phyloP scores from a whole-genome alignment of 2,797 vertebrate species.

The Meriones psammophilus region DNA sequence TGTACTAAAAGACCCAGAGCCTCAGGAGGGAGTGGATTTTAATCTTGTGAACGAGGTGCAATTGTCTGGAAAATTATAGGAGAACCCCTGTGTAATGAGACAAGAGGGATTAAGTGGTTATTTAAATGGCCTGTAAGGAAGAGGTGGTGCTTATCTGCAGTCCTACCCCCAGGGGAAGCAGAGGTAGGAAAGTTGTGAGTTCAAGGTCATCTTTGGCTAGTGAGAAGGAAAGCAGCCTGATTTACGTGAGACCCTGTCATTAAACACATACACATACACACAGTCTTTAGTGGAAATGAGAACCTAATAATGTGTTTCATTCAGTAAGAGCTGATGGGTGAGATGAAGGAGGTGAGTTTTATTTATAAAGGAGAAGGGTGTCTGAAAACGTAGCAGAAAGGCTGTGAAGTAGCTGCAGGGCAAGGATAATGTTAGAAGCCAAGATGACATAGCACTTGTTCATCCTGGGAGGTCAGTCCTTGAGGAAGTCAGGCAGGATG shows the following conservation, averaged over 20 bases:
- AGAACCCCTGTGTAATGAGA: neutral
- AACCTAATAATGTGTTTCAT: neutral
- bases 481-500: neutral
- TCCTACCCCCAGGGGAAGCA: neutral
- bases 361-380: neutral
- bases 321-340: neutral
- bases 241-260: neutral
- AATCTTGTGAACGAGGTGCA: neutral
- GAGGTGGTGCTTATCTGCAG: neutral
- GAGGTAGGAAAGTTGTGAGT: neutral
- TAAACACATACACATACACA: neutral
- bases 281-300: neutral
- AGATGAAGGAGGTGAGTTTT: neutral
- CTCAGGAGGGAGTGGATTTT: neutral
- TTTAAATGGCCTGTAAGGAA: neutral
- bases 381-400: neutral
- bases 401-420: neutral
- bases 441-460: neutral
- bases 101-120: neutral
- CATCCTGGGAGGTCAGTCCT: neutral
- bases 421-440: neutral
- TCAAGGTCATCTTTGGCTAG: neutral
- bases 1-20: neutral
- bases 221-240: neutral
- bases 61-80: neutral